These are phyloP conservation scores for Caenorhabditis sp. DNA, from an alignment of 2,888 invertebrate genomes.

Conservation along the genomic window DNA sequence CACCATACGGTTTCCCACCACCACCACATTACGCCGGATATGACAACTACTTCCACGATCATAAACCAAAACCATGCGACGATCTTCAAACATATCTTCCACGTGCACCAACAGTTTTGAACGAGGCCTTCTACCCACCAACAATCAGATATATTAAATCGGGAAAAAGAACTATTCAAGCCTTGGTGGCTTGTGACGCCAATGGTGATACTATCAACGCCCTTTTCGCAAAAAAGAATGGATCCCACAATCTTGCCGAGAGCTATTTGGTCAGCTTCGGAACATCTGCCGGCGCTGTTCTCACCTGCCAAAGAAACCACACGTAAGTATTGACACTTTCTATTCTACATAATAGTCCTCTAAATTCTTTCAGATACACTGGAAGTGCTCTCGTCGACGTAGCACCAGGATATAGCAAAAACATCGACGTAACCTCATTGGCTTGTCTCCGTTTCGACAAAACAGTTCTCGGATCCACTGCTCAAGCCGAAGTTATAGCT, in stretches of 20 bases:
- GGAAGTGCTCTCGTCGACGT: conserved; percentile 9
- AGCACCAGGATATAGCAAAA: not conserved
- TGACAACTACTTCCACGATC: conserved; percentile 7
- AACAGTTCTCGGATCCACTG: not conserved
- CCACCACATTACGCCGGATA: conserved; percentile 12
- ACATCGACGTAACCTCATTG: conserved; percentile 8
- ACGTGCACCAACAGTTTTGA: conserved; percentile 10
- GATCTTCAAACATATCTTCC: conserved; percentile 11
- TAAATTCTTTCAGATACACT: conserved; percentile 8
- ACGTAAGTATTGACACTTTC: not conserved
- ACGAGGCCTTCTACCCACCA: conserved; percentile 30
- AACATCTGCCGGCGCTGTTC: conserved; percentile 18
- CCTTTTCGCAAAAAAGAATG: not conserved
- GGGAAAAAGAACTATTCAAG: conserved; percentile 5
- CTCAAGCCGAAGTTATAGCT: not conserved
- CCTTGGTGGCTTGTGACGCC: conserved; percentile 20
- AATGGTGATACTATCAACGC: conserved; percentile 12
- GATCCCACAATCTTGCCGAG: not conserved
- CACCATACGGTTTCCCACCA: not conserved
- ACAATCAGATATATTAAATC: conserved; percentile 21
- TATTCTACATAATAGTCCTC: too few relatives aligned
- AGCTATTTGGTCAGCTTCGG: conserved; percentile 12
- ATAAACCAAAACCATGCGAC: conserved; percentile 17
- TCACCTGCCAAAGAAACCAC: conserved; percentile 7
- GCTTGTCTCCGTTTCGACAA: conserved; percentile 25